Conservation (phyloP, 1,140 invertebrate species). For the Diplogasteroides magnus region DNA sequence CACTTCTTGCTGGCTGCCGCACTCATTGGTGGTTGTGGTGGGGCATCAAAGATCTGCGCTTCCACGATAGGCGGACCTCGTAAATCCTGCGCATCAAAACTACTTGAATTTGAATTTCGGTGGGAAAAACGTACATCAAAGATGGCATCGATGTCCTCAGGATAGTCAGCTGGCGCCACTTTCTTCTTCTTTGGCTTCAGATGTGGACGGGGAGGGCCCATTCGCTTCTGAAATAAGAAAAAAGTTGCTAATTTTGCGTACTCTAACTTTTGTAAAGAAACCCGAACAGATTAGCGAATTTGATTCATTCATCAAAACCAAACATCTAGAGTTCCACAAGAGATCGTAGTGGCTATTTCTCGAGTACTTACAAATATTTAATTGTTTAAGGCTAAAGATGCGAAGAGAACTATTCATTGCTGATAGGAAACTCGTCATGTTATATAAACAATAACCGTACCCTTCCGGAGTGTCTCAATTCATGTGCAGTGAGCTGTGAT, state of each 20-base stretch:
- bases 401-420: neutral
- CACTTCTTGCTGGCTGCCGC: neutral
- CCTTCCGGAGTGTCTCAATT: constrained; percentile 2
- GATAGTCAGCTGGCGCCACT: neutral
- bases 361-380: too few species aligned
- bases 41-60: neutral
- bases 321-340: too few species aligned
- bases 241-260: too few species aligned
- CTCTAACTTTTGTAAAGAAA: too few species aligned
- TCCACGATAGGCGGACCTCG: constrained; percentile 2
- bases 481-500: constrained; percentile 22
- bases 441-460: neutral
- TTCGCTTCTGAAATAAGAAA: neutral
- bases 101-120: neutral
- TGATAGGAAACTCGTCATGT: neutral
- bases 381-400: neutral
- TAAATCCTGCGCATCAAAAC: neutral
- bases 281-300: too few species aligned
- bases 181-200: constrained; percentile 18
- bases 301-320: too few species aligned
- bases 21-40: neutral
- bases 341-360: too few species aligned
- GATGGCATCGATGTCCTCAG: neutral
- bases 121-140: neutral
- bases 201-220: constrained; percentile 22